Percentiles rank a stretch among this genome's conserved stretches.
These are phyloP conservation scores for Liolophura sinensis DNA, from an alignment of 1,140 invertebrate genomes.

Conservation along the genomic window DNA sequence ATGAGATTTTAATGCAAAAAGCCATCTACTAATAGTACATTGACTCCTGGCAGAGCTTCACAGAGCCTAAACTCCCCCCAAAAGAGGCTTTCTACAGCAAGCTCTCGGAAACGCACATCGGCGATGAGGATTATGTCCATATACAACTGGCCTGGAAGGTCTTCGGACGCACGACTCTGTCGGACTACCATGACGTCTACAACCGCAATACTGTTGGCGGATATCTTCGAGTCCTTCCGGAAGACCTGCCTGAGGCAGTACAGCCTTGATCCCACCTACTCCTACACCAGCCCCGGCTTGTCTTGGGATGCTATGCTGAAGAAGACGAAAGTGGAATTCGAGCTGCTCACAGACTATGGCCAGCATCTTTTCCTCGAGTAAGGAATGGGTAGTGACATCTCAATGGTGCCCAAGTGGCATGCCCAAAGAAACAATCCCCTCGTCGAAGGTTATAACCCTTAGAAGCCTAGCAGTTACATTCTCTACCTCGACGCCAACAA, in stretches of 20 bases:
- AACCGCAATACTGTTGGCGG: slow-evolving; percentile 32
- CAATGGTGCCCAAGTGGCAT: slow-evolving; percentile 23
- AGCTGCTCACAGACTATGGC: slow-evolving; percentile 39
- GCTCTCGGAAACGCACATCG: too few relatives aligned
- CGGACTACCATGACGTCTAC: too few relatives aligned
- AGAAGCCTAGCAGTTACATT: slow-evolving; percentile 21
- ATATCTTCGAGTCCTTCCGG: slow-evolving; percentile 41
- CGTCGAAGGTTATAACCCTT: slow-evolving; percentile 18
- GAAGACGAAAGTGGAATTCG: slow-evolving; percentile 28
- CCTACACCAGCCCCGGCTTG: slow-evolving; percentile 32
- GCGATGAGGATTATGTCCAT: too few relatives aligned
- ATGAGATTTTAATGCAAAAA: too few relatives aligned
- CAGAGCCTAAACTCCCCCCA: too few relatives aligned
- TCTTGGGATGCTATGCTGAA: slow-evolving; percentile 33
- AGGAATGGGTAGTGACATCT: too few relatives aligned
- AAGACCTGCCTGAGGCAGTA: slow-evolving; percentile 25
- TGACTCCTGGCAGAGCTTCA: too few relatives aligned
- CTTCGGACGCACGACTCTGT: too few relatives aligned
- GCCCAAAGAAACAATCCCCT: slow-evolving; percentile 36
- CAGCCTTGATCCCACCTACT: slow-evolving; percentile 30
- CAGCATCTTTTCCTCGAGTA: slow-evolving; percentile 37
- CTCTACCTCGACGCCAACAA: slow-evolving; percentile 29
- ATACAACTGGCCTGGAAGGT: too few relatives aligned
- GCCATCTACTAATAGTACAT: too few relatives aligned
- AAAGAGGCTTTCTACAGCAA: too few relatives aligned